phyloP scores from a whole-genome alignment of 2,888 invertebrate species.

The Rhamnusium bicolor region DNA sequence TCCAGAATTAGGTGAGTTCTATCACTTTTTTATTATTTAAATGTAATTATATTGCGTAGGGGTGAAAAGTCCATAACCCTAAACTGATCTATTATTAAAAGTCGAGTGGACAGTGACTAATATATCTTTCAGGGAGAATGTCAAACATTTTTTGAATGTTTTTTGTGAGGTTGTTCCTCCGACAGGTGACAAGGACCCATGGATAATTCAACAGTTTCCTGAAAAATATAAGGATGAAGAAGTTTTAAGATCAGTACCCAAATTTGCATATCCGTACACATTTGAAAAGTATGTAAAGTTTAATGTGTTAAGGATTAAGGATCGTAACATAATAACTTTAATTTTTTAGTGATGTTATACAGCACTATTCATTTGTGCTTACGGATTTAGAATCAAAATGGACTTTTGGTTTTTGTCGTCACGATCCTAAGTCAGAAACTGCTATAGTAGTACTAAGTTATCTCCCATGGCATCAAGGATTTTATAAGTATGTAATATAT shows the following conservation, averaged over 20 bases:
- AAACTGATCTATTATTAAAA: conserved; percentile 12
- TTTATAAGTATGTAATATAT: conserved; percentile 85
- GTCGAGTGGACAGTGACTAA: neutral
- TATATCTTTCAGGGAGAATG: conserved; percentile 79
- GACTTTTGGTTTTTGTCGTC: conserved; percentile 97
- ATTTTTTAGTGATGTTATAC: conserved; percentile 84
- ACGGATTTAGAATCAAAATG: conserved; percentile 96
- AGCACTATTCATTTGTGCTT: conserved; percentile 97
- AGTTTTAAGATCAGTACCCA: conserved; percentile 88
- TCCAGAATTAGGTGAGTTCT: conserved; percentile 33
- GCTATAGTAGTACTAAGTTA: conserved; percentile 90
- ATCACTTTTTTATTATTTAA: conserved; percentile 3
- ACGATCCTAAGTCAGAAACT: conserved; percentile 91
- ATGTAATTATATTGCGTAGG: conserved; percentile 6
- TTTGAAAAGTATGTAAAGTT: conserved; percentile 77
- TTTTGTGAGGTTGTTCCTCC: conserved; percentile 87
- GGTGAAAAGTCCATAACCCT: conserved; percentile 11
- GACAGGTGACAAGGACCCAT: conserved; percentile 76
- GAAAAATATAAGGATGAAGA: conserved; percentile 88
- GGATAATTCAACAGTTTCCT: conserved; percentile 89
- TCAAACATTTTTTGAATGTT: conserved; percentile 85
- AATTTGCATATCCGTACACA: conserved; percentile 92
- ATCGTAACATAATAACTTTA: neutral
- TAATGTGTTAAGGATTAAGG: neutral
- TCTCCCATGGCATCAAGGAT: conserved; percentile 97